Evolutionary conservation across 2,888 invertebrate genomes (phyloP), one percentile per base, ranked within the genome.

Genomic region (Nomada fucata): DNA sequence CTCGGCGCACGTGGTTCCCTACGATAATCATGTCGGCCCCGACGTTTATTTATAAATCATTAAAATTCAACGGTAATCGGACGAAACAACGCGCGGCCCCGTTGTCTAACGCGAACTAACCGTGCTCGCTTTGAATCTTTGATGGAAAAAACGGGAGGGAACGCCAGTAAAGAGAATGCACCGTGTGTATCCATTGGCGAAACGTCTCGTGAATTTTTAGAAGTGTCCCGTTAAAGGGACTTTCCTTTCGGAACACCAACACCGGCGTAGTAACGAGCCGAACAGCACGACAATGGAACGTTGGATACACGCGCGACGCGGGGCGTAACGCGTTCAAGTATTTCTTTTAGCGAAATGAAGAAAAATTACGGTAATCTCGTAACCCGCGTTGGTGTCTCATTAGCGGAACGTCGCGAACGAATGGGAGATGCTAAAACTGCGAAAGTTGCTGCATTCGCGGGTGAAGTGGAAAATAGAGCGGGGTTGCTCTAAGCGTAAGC

Each of bases 171-270:
- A 29, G 0, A 18, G 11, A 29, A n/a, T 10, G 2, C n/a, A 11
- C 53, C 36, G 42, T 15, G 26, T 4, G 52, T 15, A 23, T 65
- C 26, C 44, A 64, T 76, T 79, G 36, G 57, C 18, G 76, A 70
- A 78, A 71, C 55, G 59, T 20, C 79, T 78, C 71, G 61, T 79
- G 78, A 78, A 71, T 72, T 79, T 79, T 79, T 72, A 77, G 55
- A 53, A 44, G 15, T 42, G 5, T 13, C 26, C 44, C 23, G 26
- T n/a, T 57, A 52, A 77, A 65, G 11, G 13, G 36, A 61, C 29
- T 29, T 68, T 55, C 23, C 63, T 47, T 2, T 57, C 42, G 11
- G 11, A 18, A 13, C 42, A 29, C 36, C 15, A 44, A 50, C 52
- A 50, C 23, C 23, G 44, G 29, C 23, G 42, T 47, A 53, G 60